Base-by-base conservation (phyloP, 2,113 vertebrate species). In the Rutilus rutilus region DNA sequence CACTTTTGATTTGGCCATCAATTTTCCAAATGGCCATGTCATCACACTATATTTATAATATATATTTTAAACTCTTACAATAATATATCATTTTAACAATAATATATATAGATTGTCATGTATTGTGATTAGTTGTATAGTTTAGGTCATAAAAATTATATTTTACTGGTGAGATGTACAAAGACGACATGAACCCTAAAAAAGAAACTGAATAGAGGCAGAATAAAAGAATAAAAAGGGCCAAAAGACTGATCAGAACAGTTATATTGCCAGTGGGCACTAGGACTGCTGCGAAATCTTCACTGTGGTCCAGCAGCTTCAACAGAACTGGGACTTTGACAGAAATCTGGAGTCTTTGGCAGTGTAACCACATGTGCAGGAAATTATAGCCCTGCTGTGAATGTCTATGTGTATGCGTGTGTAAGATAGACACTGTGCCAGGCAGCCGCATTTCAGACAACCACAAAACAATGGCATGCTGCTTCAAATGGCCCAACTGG, bases 401-500 rank as follows among this genome's bases (percentile, higher is more conserved):
- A 89, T 69, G 62, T 62, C 36, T 85, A 73, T 71, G 89, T 75
- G 87, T 78, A 82, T 71, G 67, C 36, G 52, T 45, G 39, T 85
- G 73, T 71, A 67, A 25, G 67, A 27, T 62, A 64, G 87, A 65
- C 75, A 15, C 21, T 85, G 27, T 52, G 74, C 75, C 87, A 67
- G 42, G 45, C 80, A 52, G 89, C 91, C 89, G 88, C 90, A 92
- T 93, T 93, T 93, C 87, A 90, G 90, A 54, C 80, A 91, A 91
- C 91, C 90, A 80, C 92, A 84, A 89, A 90, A 89, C 87, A 92
- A 91, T 89, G 89, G 85, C 89, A 90, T 73, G 74, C 60, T 77
- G 47, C 85, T 92, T 90, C 83, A 93, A 83, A 90, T 89, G 82
- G 85, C 86, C 76, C 78, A 47, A 73, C 85, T 89, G 86, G 88